These are phyloP conservation scores for Macrobrachium nipponense DNA, from an alignment of 1,140 invertebrate species.

Conservation along the genomic window DNA sequence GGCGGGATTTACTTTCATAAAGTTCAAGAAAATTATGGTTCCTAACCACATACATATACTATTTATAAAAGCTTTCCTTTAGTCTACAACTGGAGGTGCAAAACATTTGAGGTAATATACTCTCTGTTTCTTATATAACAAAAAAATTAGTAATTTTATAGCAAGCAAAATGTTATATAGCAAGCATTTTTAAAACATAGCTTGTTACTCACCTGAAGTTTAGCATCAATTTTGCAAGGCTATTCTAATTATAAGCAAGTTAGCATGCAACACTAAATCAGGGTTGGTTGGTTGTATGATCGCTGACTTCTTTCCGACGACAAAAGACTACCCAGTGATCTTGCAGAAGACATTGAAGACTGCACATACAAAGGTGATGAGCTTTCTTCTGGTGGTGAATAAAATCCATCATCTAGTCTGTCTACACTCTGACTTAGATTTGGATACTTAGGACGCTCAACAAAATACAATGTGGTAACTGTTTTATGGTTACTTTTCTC, in stretches of 20 bases:
- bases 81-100: too few species aligned
- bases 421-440: conserved; percentile 36
- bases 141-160: too few species aligned
- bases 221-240: not conserved
- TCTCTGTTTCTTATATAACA: too few species aligned
- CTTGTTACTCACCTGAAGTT: not conserved
- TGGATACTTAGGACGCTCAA: not conserved
- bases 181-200: not conserved
- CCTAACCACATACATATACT: too few species aligned
- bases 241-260: conserved; percentile 25
- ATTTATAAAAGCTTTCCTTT: too few species aligned
- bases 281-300: conserved; percentile 38
- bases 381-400: not conserved
- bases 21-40: too few species aligned
- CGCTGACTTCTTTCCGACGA: conserved; percentile 3
- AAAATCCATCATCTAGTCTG: not conserved
- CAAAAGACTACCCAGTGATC: conserved; percentile 29
- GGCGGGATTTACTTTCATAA: too few species aligned
- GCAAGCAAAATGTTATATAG: not conserved
- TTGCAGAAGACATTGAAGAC: conserved; percentile 18
- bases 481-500: not conserved
- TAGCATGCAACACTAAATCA: conserved; percentile 41
- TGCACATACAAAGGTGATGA: not conserved
- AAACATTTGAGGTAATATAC: too few species aligned
- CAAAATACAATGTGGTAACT: not conserved